Percentiles rank a stretch among this genome's conserved stretches.
phyloP scores from a whole-genome alignment of 2,797 vertebrate species.

The Semaprochilodus insignis region DNA sequence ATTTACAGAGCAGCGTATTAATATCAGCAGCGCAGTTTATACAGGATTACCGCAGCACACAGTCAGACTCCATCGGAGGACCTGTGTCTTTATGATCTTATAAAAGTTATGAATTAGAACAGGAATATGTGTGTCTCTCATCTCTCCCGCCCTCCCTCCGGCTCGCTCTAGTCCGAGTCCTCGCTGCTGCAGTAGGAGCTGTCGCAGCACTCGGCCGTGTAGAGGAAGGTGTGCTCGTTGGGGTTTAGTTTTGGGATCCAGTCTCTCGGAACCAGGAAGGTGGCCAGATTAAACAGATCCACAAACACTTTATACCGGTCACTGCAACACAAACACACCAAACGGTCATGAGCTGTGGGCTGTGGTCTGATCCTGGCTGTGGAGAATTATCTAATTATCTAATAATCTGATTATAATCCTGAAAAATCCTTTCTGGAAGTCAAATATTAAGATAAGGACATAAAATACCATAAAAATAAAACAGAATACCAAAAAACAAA shows the following conservation, averaged over 20 bases:
- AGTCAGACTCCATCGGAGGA: too few relatives aligned
- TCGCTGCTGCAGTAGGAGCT: conserved; percentile 98
- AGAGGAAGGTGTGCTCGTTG: conserved; percentile 89
- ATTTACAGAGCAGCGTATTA: conserved; percentile 13
- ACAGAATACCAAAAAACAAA: too few relatives aligned
- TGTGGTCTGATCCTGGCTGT: too few relatives aligned
- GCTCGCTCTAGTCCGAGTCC: conserved; percentile 85
- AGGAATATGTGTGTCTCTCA: neutral
- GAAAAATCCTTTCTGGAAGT: too few relatives aligned
- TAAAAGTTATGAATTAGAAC: neutral
- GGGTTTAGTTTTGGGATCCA: conserved; percentile 96
- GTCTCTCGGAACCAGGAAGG: conserved; percentile 88
- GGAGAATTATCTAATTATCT: too few relatives aligned
- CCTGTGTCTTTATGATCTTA: neutral
- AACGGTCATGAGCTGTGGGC: neutral
- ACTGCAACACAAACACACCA: conserved; percentile 72
- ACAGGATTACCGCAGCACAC: too few relatives aligned
- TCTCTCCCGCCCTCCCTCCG: neutral
- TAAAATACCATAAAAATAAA: too few relatives aligned
- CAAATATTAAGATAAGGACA: too few relatives aligned
- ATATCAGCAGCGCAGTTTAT: too few relatives aligned
- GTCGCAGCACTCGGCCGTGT: conserved; percentile 91
- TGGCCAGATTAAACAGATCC: conserved; percentile 97
- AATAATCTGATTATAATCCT: too few relatives aligned
- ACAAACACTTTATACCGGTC: conserved; percentile 99